Percentiles rank a stretch among this genome's conserved stretches.
Evolutionary conservation across 2,113 vertebrate genomes (phyloP).

Genomic region (Salvelinus fontinalis): DNA sequence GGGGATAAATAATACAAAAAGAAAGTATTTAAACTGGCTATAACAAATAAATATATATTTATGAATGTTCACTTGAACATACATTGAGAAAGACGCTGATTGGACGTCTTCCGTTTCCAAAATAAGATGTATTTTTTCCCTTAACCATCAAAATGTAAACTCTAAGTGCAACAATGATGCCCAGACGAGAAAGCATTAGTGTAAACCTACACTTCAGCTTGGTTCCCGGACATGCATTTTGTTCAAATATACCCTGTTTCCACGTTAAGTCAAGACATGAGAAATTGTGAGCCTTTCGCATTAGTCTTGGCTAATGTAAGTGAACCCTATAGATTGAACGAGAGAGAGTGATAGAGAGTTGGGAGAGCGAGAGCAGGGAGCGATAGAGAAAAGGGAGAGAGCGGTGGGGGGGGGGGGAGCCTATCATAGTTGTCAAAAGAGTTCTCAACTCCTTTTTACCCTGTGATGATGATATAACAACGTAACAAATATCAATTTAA

Average conservation of each 20-base stretch:
- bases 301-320: slow-evolving; percentile 68
- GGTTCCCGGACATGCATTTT: slow-evolving; percentile 87
- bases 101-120: slow-evolving; percentile 82
- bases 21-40: slow-evolving; percentile 94
- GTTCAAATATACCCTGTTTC: slow-evolving; percentile 99
- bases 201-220: slow-evolving; percentile 71
- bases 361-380: slow-evolving; percentile 46
- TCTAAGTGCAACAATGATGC: slow-evolving; percentile 99
- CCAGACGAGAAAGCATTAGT: slow-evolving; percentile 78
- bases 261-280: slow-evolving; percentile 90
- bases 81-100: slow-evolving; percentile 86
- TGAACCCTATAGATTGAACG: slow-evolving; percentile 50
- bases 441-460: slow-evolving; percentile 74
- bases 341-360: slow-evolving; percentile 28
- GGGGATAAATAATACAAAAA: slow-evolving; percentile 97
- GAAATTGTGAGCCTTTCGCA: slow-evolving; percentile 72
- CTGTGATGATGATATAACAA: slow-evolving; percentile 73
- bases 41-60: slow-evolving; percentile 99
- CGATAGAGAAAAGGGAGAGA: slow-evolving; percentile 6
- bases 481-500: slow-evolving; percentile 37
- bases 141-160: slow-evolving; percentile 99
- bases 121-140: slow-evolving; percentile 81
- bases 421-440: slow-evolving; percentile 65
- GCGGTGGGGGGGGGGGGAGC: slow-evolving; percentile 25
- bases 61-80: slow-evolving; percentile 98